Evolutionary conservation across 23 tunicate genomes (phyloP).

Genomic region (Styela clava): DNA sequence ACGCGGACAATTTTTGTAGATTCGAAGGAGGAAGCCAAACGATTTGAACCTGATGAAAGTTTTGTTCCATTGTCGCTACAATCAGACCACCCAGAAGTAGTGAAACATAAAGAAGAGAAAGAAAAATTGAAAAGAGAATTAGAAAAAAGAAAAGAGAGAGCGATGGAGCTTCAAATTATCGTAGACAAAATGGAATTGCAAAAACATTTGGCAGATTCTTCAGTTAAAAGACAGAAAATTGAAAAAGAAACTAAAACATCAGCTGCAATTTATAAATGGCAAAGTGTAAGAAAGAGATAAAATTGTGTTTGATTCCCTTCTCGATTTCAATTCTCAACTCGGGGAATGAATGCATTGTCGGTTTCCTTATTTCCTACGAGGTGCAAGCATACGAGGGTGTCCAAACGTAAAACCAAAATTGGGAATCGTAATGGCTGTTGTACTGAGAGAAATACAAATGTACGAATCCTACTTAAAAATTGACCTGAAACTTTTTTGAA

Average conservation of each 20-base stretch:
- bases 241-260: conserved; percentile 37
- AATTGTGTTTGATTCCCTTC: too few relatives aligned
- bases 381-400: too few relatives aligned
- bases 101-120: neutral
- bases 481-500: too few relatives aligned
- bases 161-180: conserved; percentile 37
- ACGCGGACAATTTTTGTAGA: conserved; percentile 47
- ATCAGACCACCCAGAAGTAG: neutral
- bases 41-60: neutral
- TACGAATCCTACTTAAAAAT: too few relatives aligned
- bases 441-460: too few relatives aligned
- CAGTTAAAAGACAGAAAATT: conserved; percentile 16
- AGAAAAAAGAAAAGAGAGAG: conserved; percentile 30
- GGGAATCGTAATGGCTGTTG: too few relatives aligned
- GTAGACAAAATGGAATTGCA: conserved; percentile 42
- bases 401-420: too few relatives aligned
- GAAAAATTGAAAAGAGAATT: conserved; percentile 37
- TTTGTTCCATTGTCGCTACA: neutral
- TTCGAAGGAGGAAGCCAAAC: conserved; percentile 22
- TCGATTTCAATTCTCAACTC: too few relatives aligned
- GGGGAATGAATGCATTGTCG: too few relatives aligned
- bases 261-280: conserved; percentile 70
- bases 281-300: conserved; percentile 19
- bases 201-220: conserved; percentile 15
- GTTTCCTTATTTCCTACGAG: too few relatives aligned